Percentiles rank a stretch among this genome's conserved stretches.
These are phyloP conservation scores for Lithosia quadra DNA, from an alignment of 2,888 invertebrate genomes.

Conservation along the genomic window DNA sequence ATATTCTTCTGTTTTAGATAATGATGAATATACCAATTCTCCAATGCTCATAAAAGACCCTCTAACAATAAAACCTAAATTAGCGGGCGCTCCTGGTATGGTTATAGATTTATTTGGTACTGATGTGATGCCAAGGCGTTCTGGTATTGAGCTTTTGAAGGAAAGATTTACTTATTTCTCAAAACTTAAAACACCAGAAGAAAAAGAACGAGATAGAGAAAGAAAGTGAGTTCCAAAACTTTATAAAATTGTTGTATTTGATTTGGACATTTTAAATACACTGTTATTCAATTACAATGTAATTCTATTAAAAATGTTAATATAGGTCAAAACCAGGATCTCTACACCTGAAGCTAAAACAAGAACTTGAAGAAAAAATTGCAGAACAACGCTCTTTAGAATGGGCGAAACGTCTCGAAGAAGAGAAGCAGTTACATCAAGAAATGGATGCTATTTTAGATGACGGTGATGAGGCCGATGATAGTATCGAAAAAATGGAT, in stretches of 20 bases:
- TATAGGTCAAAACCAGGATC: constrained; percentile 89
- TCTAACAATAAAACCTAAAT: constrained; percentile 69
- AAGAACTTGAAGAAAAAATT: constrained; percentile 91
- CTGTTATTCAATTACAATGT: not conserved
- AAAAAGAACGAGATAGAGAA: constrained; percentile 85
- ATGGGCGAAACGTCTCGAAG: constrained; percentile 89
- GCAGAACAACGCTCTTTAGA: constrained; percentile 90
- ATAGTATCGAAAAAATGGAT: constrained; percentile 79
- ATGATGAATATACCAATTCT: constrained; percentile 48
- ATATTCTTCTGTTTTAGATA: constrained; percentile 50
- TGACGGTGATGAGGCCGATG: constrained; percentile 72
- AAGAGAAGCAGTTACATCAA: constrained; percentile 76
- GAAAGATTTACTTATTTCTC: constrained; percentile 91
- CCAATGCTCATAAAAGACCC: constrained; percentile 57
- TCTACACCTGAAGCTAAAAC: constrained; percentile 90
- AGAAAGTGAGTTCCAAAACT: constrained; percentile 77
- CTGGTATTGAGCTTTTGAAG: constrained; percentile 89
- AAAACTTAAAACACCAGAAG: constrained; percentile 81
- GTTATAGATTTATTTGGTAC: constrained; percentile 74
- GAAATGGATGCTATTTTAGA: constrained; percentile 69
- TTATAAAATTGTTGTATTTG: not conserved
- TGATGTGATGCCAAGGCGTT: constrained; percentile 67
- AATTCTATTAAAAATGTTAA: constrained; percentile 9
- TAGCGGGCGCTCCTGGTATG: constrained; percentile 85
- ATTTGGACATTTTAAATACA: not conserved